These are phyloP conservation scores for Drosophila yakuba DNA, from an alignment of 1,140 invertebrate genomes.

Conservation along the genomic window DNA sequence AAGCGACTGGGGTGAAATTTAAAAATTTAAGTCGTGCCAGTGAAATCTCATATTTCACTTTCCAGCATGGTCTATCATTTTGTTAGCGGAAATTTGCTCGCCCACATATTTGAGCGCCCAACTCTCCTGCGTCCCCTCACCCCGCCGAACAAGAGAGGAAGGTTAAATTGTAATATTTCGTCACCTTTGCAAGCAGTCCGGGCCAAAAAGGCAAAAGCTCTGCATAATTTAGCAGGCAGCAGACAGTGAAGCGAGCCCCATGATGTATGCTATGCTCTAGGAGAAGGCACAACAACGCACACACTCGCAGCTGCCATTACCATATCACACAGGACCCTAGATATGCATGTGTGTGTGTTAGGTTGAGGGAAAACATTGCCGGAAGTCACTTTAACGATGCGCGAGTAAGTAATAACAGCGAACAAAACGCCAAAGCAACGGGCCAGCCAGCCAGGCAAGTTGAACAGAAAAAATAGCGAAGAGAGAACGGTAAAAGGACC, in stretches of 20 bases:
- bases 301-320: conserved; percentile 53
- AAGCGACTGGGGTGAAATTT: conserved; percentile 1
- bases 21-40: conserved; percentile 31
- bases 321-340: conserved; percentile 49
- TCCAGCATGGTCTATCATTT: conserved; percentile 55
- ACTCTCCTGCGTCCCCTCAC: too few species aligned
- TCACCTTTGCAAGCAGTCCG: conserved; percentile 61
- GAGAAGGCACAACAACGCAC: conserved; percentile 29
- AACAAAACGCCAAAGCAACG: conserved; percentile 45
- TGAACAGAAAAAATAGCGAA: conserved; percentile 26
- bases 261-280: conserved; percentile 66
- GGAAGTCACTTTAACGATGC: conserved; percentile 83
- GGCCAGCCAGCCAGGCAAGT: background rate
- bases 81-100: conserved; percentile 73
- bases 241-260: conserved; percentile 53
- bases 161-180: conserved; percentile 83
- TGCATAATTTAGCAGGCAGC: conserved; percentile 77
- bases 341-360: conserved; percentile 3
- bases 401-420: conserved; percentile 79
- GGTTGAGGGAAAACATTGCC: conserved; percentile 50
- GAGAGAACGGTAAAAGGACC: background rate
- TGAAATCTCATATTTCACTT: conserved; percentile 38
- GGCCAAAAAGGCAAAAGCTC: conserved; percentile 65
- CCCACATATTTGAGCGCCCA: conserved; percentile 24
- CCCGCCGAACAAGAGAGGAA: conserved; percentile 15